phyloP scores from a whole-genome alignment of 2,797 vertebrate species.

The Gallinago nigripennis region DNA sequence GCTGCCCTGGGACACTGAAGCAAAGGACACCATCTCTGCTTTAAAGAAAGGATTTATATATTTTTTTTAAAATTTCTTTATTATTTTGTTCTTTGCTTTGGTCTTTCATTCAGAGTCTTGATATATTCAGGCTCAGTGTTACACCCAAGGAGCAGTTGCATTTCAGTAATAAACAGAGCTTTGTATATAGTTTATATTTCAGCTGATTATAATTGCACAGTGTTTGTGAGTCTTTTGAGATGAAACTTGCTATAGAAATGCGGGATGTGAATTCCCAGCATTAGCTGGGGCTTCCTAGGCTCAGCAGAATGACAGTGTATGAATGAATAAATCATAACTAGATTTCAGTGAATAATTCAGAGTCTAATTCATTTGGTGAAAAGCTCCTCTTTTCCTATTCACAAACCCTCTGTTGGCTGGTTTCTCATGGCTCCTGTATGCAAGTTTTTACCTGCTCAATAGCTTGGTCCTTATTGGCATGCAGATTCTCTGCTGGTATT shows the following conservation, averaged over 20 bases:
- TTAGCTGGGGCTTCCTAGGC: slow-evolving; percentile 26
- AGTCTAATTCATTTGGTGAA: slow-evolving; percentile 5
- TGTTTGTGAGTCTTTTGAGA: slow-evolving; percentile 22
- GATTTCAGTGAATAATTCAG: slow-evolving; percentile 43
- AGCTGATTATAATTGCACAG: slow-evolving; percentile 33
- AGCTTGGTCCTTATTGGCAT: background rate
- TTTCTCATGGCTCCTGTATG: background rate
- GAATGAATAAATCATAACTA: slow-evolving; percentile 58
- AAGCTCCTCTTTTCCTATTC: background rate
- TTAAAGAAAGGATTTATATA: background rate
- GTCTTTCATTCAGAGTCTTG: background rate
- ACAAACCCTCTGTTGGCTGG: background rate
- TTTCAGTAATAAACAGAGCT: background rate
- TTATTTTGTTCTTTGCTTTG: background rate
- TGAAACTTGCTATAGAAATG: slow-evolving; percentile 1
- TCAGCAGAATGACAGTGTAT: slow-evolving; percentile 15
- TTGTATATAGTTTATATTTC: slow-evolving; percentile 11
- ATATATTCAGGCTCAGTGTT: background rate
- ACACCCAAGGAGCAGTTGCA: background rate
- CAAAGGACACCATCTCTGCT: background rate
- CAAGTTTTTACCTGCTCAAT: background rate
- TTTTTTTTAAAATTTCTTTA: background rate
- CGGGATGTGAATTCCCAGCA: background rate
- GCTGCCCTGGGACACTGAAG: background rate
- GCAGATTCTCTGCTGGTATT: background rate